These are phyloP conservation scores for Phyllostomus hastatus DNA, from an alignment of 2,113 vertebrate genomes.

Conservation along the genomic window DNA sequence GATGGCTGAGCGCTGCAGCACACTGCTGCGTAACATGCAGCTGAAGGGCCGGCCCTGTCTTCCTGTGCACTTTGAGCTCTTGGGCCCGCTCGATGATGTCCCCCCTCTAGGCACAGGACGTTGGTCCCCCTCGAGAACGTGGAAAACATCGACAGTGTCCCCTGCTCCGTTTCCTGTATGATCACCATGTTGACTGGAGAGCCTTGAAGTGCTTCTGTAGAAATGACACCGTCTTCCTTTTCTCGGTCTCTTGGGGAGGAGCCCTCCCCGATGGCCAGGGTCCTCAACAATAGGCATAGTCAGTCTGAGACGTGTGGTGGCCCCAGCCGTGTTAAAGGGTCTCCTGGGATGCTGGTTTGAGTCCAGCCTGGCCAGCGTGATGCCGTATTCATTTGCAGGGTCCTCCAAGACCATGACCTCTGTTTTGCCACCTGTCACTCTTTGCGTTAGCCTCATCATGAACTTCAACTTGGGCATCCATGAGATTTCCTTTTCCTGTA, in stretches of 20 bases:
- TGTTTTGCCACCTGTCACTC: conserved; percentile 89
- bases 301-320: conserved; percentile 87
- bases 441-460: conserved; percentile 85
- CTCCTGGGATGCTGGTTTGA: conserved; percentile 91
- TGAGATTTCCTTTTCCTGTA: conserved; percentile 88
- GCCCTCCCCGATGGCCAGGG: conserved; percentile 86
- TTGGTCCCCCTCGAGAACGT: conserved; percentile 78
- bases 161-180: conserved; percentile 88
- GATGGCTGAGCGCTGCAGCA: conserved; percentile 85
- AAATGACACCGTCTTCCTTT: conserved; percentile 83
- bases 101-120: conserved; percentile 84
- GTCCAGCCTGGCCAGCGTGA: conserved; percentile 89
- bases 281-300: conserved; percentile 87
- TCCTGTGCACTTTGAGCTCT: conserved; percentile 86
- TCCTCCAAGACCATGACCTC: conserved; percentile 89
- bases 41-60: conserved; percentile 89
- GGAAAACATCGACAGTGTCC: conserved; percentile 91
- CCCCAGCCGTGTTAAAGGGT: conserved; percentile 89
- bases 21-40: conserved; percentile 92
- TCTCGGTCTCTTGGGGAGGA: conserved; percentile 86
- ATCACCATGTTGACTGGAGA: conserved; percentile 91
- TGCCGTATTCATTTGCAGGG: conserved; percentile 90
- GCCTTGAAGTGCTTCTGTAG: conserved; percentile 87
- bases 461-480: conserved; percentile 88
- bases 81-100: conserved; percentile 90